Conservation (phyloP, 92 coral and sea anemone genomes). For the Epizoanthus stellaris region DNA sequence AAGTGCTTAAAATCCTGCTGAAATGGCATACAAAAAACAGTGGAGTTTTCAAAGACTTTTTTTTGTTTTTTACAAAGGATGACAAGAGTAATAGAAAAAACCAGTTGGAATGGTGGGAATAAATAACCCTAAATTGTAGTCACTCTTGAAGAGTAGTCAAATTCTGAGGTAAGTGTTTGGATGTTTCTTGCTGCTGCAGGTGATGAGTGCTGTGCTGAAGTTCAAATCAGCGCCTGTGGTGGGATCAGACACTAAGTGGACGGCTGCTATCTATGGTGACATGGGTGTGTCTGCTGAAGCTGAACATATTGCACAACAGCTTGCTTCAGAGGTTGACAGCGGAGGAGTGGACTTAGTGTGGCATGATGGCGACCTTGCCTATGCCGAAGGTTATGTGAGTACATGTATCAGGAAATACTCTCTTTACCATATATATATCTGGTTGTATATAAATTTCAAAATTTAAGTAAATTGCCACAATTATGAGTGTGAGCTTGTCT, state of each 20-base stretch:
- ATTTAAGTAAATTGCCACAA: too few species aligned
- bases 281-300: constrained; percentile 83
- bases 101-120: too few species aligned
- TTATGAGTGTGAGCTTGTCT: too few species aligned
- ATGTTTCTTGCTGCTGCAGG: constrained; percentile 35
- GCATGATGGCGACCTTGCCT: constrained; percentile 86
- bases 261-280: constrained; percentile 88
- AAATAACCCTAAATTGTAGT: too few species aligned
- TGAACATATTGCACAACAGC: constrained; percentile 67
- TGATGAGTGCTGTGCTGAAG: constrained; percentile 64
- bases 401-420: neutral
- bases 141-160: too few species aligned
- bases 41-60: too few species aligned
- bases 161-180: too few species aligned
- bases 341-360: constrained; percentile 76
- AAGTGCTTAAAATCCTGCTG: too few species aligned
- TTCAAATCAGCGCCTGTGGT: constrained; percentile 60
- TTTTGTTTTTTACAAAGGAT: too few species aligned
- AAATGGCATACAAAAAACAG: too few species aligned
- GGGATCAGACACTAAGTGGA: constrained; percentile 67
- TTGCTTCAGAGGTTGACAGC: constrained; percentile 64
- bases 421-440: neutral
- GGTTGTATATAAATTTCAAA: too few species aligned
- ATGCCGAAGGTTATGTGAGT: constrained; percentile 86
- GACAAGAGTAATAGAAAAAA: too few species aligned